Base-by-base conservation (phyloP, 2,888 invertebrate genomes). In the Dolichopus griseipennis region DNA sequence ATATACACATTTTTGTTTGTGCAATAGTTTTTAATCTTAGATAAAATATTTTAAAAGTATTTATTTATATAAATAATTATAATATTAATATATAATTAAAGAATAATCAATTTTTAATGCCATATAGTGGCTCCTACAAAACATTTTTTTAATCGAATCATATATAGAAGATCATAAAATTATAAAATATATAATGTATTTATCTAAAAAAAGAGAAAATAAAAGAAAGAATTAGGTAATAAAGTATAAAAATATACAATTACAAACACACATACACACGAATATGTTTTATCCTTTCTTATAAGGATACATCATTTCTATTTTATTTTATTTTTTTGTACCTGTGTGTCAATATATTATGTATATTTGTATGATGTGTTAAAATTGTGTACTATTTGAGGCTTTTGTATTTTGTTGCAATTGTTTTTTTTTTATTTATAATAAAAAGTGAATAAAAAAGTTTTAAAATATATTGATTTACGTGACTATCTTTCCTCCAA, bases 11-110 rank as follows among this genome's bases (percentile, higher is more conserved):
- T 52, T 41, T 52, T 52, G 52, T 52, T 52, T 52, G 52, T 52
- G 52, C 52, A 52, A 52, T 52, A 52, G 52, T 52, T 52, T 41
- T 52, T 52, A 52, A 52, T 52, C 52, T 52, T 52, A 52, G 52
- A 52, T 52, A 52, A 52, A 52, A 52, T 52, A 52, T 52, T 52
- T 52, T 52, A 52, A 52, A 52, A 52, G 6, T 18, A 18, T 52
- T 52, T 18, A 18, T 52, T 52, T 52, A 52, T 52, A 52, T 18
- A 52, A 52, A 18, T 52, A 18, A 52, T 12, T 18, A 52, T 27
- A 27, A 52, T 12, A 52, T 52, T 52, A 52, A 52, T 6, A 41
- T 27, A 37, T 12, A 52, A 52, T 52, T 18, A 52, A 52, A 52
- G 18, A 52, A 52, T 12, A 52, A 52, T 52, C 15, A 15, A 52